Percentiles rank a stretch among this genome's conserved stretches.
Evolutionary conservation across 2,888 invertebrate species (phyloP).

Genomic region (Polyommatus icarus): DNA sequence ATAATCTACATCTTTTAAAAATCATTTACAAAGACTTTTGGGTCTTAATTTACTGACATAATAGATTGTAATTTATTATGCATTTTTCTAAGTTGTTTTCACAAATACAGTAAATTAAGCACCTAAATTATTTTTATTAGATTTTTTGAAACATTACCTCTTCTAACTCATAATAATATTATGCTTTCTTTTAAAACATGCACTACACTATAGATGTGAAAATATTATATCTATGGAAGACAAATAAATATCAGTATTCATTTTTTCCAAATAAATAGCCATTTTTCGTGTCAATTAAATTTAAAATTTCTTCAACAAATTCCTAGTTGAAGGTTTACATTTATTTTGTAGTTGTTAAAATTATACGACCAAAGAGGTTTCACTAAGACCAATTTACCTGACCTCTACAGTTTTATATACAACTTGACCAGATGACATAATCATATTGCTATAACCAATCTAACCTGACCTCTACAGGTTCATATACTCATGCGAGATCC

Average conservation of each 20-base stretch:
- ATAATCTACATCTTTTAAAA: too few relatives aligned
- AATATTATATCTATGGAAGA: slow-evolving; percentile 4
- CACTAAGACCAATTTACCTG: background rate
- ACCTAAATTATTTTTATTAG: background rate
- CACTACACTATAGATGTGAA: background rate
- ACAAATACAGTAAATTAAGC: background rate
- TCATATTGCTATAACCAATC: background rate
- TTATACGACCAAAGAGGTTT: background rate
- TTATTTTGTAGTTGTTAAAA: background rate
- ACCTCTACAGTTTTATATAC: too few relatives aligned
- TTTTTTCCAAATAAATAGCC: background rate
- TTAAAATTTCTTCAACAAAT: background rate
- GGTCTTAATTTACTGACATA: too few relatives aligned
- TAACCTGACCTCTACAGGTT: slow-evolving; percentile 39
- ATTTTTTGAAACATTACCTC: background rate
- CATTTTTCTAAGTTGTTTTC: too few relatives aligned
- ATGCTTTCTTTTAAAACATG: background rate
- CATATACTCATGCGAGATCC: slow-evolving; percentile 67
- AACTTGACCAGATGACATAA: too few relatives aligned
- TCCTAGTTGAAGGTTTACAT: background rate
- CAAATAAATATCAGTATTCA: background rate
- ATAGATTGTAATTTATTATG: too few relatives aligned
- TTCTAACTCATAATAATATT: background rate
- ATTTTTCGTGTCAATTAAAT: background rate
- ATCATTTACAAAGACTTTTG: too few relatives aligned